Percentiles rank a stretch among this genome's conserved stretches.
These are phyloP conservation scores for Pimephales promelas DNA, from an alignment of 2,113 vertebrate species.

Conservation along the genomic window DNA sequence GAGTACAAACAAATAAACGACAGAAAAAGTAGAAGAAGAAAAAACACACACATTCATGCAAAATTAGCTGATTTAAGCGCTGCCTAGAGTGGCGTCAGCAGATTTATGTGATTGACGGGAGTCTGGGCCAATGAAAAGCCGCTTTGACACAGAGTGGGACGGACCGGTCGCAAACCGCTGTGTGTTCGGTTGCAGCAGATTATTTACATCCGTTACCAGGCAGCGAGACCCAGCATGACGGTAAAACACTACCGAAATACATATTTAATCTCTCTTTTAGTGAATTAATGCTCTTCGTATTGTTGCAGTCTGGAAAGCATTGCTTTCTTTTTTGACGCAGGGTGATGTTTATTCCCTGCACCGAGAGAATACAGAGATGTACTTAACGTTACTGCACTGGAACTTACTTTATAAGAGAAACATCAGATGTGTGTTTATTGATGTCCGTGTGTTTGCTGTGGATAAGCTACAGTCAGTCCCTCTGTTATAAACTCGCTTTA, in stretches of 20 bases:
- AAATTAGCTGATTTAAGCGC: background rate
- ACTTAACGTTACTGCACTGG: background rate
- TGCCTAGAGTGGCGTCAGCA: background rate
- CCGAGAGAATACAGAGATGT: background rate
- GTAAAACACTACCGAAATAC: background rate
- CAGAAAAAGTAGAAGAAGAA: background rate
- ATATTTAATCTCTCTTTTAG: background rate
- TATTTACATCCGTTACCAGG: constrained; percentile 71
- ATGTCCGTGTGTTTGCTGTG: background rate
- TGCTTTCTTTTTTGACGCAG: background rate
- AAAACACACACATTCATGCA: background rate
- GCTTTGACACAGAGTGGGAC: background rate
- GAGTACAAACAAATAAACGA: background rate
- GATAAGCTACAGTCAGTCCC: background rate
- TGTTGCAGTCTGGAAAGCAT: background rate
- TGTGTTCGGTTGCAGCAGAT: constrained; percentile 34
- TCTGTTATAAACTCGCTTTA: background rate
- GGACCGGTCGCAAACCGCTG: background rate
- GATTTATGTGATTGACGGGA: constrained; percentile 17
- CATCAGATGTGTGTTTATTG: background rate
- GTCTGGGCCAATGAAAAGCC: background rate
- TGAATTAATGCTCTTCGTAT: too few relatives aligned
- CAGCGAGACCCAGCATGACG: constrained; percentile 48
- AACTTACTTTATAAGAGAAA: background rate
- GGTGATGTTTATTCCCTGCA: background rate